Conservation (phyloP, 53 echinoderm and acorn worm species). For the Apostichopus leukothele region DNA sequence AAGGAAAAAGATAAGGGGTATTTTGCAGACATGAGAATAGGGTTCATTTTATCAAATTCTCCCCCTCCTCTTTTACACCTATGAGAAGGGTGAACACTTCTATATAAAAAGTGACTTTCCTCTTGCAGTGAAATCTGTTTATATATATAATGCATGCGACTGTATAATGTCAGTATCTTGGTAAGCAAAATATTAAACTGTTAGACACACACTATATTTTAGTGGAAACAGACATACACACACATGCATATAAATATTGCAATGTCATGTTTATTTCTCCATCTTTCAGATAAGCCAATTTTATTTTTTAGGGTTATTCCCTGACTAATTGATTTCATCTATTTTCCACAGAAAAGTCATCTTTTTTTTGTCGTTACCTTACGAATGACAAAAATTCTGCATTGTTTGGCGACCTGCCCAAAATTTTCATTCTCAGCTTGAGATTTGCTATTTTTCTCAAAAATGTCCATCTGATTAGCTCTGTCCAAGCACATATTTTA, state of each 20-base stretch:
- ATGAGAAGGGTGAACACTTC: too few species aligned
- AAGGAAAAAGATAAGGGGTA: too few species aligned
- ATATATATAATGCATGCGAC: too few species aligned
- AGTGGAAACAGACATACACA: background rate
- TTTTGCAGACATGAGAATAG: too few species aligned
- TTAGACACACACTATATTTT: too few species aligned
- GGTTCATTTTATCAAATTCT: too few species aligned
- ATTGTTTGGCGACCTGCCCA: slow-evolving; percentile 1
- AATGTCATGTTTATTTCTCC: background rate
- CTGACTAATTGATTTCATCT: background rate
- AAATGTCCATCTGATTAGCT: background rate
- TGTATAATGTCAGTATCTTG: too few species aligned
- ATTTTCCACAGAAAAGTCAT: background rate
- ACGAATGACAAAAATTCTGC: slow-evolving; percentile 30
- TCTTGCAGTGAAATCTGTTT: too few species aligned
- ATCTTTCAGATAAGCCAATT: background rate
- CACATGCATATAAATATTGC: background rate
- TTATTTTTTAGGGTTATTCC: background rate
- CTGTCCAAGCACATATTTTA: background rate
- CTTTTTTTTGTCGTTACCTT: background rate
- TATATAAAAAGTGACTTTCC: too few species aligned
- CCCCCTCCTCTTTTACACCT: too few species aligned
- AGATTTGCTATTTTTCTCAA: background rate
- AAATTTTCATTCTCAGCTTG: background rate
- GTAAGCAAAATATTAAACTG: too few species aligned